Evolutionary conservation across 2,888 invertebrate species (phyloP).

Genomic region (Rotaria magnacalcarata): DNA sequence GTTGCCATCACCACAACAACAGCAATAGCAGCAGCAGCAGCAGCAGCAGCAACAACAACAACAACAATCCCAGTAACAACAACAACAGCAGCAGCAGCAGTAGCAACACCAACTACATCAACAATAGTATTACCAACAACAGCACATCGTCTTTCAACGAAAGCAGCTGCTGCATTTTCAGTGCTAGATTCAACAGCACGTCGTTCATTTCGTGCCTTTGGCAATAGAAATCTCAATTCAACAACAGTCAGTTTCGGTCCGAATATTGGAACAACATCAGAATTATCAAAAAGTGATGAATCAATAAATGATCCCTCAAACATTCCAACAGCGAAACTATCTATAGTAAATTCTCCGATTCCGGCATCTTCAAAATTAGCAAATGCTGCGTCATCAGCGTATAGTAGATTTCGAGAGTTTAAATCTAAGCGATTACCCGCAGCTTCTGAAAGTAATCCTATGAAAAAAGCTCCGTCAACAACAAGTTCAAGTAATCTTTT

Average conservation of each 20-base stretch:
- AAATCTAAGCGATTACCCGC: not conserved
- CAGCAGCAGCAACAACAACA: too few relatives aligned
- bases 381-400: not conserved
- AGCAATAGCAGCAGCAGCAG: too few relatives aligned
- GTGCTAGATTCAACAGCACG: not conserved
- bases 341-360: not conserved
- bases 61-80: not conserved
- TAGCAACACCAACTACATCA: not conserved
- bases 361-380: not conserved
- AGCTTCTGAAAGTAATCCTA: not conserved
- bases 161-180: not conserved
- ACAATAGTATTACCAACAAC: not conserved
- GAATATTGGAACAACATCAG: not conserved
- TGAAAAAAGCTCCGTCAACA: not conserved
- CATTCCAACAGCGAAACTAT: not conserved
- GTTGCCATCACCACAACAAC: too few relatives aligned
- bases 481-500: not conserved
- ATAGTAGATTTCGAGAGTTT: not conserved
- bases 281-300: slow-evolving; percentile 3
- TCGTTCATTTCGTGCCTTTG: not conserved
- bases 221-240: not conserved
- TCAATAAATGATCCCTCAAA: not conserved
- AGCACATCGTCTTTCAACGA: not conserved
- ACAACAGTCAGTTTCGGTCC: not conserved
- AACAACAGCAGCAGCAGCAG: not conserved